Evolutionary conservation across 2,888 invertebrate species (phyloP).

Genomic region (Patella ulyssiponensis): DNA sequence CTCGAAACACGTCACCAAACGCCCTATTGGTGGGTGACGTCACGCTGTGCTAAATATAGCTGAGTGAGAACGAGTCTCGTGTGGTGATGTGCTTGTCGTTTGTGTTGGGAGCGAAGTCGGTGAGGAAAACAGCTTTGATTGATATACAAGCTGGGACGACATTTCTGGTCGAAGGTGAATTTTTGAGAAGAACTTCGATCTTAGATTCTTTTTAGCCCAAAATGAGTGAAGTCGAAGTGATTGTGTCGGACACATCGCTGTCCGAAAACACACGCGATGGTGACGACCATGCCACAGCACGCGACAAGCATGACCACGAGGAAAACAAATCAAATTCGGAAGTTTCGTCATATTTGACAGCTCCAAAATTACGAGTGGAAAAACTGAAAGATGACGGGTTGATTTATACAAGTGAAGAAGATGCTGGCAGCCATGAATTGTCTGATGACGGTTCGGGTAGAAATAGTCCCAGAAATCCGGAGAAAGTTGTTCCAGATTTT

Average conservation of each 20-base stretch:
- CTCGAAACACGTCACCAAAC: background rate
- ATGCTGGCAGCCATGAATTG: conserved; percentile 41
- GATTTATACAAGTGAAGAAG: conserved; percentile 59
- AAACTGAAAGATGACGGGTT: conserved; percentile 56
- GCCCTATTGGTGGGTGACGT: background rate
- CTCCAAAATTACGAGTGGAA: conserved; percentile 62
- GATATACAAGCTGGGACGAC: no score
- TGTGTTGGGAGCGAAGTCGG: no score
- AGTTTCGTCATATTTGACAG: conserved; percentile 40
- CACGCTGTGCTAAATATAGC: background rate
- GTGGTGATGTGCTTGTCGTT: conserved; percentile 6
- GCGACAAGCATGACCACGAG: conserved; percentile 34
- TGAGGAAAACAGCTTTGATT: no score
- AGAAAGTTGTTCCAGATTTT: conserved; percentile 49
- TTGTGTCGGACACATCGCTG: conserved; percentile 1
- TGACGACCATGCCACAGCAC: background rate
- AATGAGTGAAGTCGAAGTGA: conserved; percentile 6
- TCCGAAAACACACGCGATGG: background rate
- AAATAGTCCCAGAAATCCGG: conserved; percentile 39
- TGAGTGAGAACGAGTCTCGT: background rate
- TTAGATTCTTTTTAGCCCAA: background rate
- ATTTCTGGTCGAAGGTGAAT: no score
- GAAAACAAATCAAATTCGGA: conserved; percentile 39
- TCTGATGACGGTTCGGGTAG: conserved; percentile 50
- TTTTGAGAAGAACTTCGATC: no score